Evolutionary conservation across 2,888 invertebrate genomes (phyloP).

Genomic region (Drosophila histrio): DNA sequence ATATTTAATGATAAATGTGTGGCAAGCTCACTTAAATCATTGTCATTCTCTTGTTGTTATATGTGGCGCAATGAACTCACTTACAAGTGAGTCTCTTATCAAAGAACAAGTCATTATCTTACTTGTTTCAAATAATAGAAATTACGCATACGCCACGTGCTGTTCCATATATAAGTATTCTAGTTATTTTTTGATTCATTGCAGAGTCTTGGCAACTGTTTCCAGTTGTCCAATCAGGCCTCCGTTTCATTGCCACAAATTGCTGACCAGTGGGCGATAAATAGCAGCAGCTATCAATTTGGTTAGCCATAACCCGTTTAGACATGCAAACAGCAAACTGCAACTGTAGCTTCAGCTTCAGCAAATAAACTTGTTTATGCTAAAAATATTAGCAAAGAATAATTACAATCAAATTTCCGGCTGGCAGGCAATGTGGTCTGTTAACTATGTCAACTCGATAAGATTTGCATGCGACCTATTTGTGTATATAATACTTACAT

Average conservation of each 20-base stretch:
- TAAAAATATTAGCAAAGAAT: conserved; percentile 55
- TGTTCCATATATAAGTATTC: too few species aligned
- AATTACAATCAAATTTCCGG: conserved; percentile 74
- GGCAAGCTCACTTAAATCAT: neutral
- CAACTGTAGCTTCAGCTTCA: conserved; percentile 7
- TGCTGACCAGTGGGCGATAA: conserved; percentile 49
- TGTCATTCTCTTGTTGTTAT: neutral
- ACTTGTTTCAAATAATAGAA: conserved; percentile 12
- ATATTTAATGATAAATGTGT: neutral
- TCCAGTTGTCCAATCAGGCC: conserved; percentile 18
- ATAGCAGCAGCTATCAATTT: conserved; percentile 45
- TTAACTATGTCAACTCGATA: conserved; percentile 75
- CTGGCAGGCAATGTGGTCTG: conserved; percentile 41
- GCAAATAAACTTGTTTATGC: conserved; percentile 63
- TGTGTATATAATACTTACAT: conserved; percentile 4
- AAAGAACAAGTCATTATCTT: conserved; percentile 34
- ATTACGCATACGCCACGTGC: conserved; percentile 51
- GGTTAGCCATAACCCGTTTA: conserved; percentile 55
- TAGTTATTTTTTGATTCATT: conserved; percentile 22
- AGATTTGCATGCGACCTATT: conserved; percentile 53
- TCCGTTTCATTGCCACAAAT: conserved; percentile 11
- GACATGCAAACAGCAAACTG: conserved; percentile 5
- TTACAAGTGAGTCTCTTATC: conserved; percentile 42
- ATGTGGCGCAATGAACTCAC: conserved; percentile 49
- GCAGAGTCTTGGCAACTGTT: conserved; percentile 2